Evolutionary conservation across 2,113 vertebrate genomes (phyloP), one percentile per base, ranked within the genome.

Genomic region (Barbus barbus): DNA sequence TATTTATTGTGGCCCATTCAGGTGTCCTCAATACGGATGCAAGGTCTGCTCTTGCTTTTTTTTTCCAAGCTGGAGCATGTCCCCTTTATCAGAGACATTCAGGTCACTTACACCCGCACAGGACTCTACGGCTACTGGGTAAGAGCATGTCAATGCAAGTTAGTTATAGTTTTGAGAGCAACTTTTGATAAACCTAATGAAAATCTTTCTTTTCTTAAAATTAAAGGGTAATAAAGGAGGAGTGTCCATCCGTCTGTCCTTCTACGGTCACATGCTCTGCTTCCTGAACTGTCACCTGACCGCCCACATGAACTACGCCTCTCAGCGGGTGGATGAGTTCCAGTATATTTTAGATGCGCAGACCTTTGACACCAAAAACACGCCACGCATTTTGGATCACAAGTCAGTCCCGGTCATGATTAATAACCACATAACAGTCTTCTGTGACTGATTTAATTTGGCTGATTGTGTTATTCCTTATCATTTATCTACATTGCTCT

Each of bases 231-330:
- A 99, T 91, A 99, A 99, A 94, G 98, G 98, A 4, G 98, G 95
- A 0, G 95, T 99, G 58, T 91, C 94, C 4, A 22, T 96, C 51
- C 95, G 95, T 60, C 82, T 98, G 88, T 96, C 95, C 8, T 91
- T 99, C 48, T 98, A 97, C 0, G 97, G 97, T 2, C 96, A 96
- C 88, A 92, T 89, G 1, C 0, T 99, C 80, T 99, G 97, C 81
- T 97, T 99, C 91, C 87, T 99, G 80, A 99, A 99, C 93, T 99
- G 98, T 90, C 98, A 99, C 91, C 87, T 99, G 90, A 94, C 96
- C 0, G 96, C 98, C 3, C 97, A 99, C 82, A 93, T 98, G 88
- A 92, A 96, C 31, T 96, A 97, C 24, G 95, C 95, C 18, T 91
- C 94, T 44, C 95, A 98, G 90, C 88, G 98, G 1, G 81, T 99